These are phyloP conservation scores for Geopemphigus sp. DNA, from an alignment of 1,140 invertebrate genomes.

Conservation along the genomic window DNA sequence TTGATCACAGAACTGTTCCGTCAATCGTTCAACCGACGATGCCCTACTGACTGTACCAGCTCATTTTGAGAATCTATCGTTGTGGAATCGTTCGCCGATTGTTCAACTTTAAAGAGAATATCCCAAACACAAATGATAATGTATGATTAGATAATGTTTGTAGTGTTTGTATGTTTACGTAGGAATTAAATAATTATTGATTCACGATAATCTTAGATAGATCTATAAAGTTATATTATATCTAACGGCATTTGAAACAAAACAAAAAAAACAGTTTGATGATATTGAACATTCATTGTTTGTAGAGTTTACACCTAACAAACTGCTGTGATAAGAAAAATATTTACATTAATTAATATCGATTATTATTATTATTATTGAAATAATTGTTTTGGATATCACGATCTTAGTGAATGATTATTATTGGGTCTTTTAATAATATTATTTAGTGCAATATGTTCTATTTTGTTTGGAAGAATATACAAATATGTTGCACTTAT, in stretches of 20 bases:
- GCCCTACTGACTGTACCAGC: constrained; percentile 68
- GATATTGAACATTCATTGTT: neutral
- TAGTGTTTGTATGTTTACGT: neutral
- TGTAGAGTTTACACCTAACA: constrained; percentile 5
- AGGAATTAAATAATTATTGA: neutral
- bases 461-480: constrained; percentile 8
- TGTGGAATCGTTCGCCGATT: constrained; percentile 36
- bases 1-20: constrained; percentile 64
- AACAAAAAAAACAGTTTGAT: constrained; percentile 10
- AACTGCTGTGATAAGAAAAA: constrained; percentile 7
- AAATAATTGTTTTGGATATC: neutral
- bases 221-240: neutral
- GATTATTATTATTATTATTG: constrained; percentile 4
- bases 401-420: neutral
- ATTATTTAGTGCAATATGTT: neutral
- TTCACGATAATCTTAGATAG: constrained; percentile 9
- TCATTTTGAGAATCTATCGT: constrained; percentile 64
- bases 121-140: neutral
- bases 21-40: constrained; percentile 63
- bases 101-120: constrained; percentile 34
- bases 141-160: constrained; percentile 11
- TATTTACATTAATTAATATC: neutral
- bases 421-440: constrained; percentile 18
- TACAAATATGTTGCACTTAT: neutral
- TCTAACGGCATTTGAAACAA: constrained; percentile 12